Evolutionary conservation across 1,140 invertebrate species (phyloP).

Genomic region (Planococcus citri): DNA sequence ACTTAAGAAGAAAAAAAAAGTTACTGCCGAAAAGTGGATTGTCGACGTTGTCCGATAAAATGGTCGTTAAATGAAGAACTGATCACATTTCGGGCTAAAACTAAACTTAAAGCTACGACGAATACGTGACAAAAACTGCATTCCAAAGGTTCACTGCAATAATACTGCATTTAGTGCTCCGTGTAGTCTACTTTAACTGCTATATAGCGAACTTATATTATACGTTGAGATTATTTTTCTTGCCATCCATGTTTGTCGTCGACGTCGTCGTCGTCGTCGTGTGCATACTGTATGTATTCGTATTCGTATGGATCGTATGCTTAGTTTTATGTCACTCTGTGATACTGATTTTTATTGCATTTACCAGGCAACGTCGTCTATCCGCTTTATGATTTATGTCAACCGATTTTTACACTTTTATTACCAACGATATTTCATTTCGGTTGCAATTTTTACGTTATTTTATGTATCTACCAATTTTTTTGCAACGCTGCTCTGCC

Average conservation of each 20-base stretch:
- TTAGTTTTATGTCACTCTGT: slow-evolving; percentile 2
- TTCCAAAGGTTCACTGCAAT: not conserved
- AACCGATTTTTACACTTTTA: slow-evolving; percentile 4
- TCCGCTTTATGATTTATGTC: slow-evolving; percentile 3
- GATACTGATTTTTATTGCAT: slow-evolving; percentile 2
- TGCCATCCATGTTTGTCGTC: not conserved
- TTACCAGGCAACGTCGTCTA: not conserved
- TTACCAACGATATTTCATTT: slow-evolving; percentile 3
- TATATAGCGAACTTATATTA: not conserved
- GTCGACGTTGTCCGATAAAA: slow-evolving; percentile 16
- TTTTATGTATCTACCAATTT: not conserved
- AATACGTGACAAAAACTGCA: slow-evolving; percentile 19
- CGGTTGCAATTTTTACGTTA: slow-evolving; percentile 2
- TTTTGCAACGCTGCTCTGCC: no score
- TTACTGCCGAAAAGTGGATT: not conserved
- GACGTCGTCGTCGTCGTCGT: no score
- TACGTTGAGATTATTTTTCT: slow-evolving; percentile 10
- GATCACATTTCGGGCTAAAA: slow-evolving; percentile 3
- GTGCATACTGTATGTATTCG: no score
- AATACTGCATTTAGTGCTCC: slow-evolving; percentile 14
- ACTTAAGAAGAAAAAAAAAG: no score
- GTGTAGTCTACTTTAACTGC: not conserved
- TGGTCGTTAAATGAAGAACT: slow-evolving; percentile 15
- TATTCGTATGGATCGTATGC: no score
- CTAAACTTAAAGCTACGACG: slow-evolving; percentile 7